phyloP scores from a whole-genome alignment of 1,140 invertebrate genomes.

The Zaprionus gabonicus region DNA sequence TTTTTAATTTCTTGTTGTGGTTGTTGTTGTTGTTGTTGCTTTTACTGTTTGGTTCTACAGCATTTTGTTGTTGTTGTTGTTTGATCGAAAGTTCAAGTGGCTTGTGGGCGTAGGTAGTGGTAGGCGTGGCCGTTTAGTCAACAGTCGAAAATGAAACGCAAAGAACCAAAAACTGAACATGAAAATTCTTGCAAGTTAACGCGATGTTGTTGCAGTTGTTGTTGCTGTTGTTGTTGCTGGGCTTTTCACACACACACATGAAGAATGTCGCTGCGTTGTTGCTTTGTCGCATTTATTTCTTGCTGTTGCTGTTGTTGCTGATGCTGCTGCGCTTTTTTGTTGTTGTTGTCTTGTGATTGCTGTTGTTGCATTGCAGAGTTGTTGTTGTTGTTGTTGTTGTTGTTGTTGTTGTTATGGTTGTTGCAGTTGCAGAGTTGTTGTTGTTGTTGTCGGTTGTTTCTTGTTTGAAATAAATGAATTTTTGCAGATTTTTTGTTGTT shows the following conservation, averaged over 20 bases:
- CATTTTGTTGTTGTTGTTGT: conserved; percentile 12
- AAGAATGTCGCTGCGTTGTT: conserved; percentile 41
- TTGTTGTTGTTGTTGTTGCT: background rate
- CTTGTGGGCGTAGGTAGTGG: background rate
- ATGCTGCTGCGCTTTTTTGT: conserved; percentile 54
- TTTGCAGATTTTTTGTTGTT: conserved; percentile 46
- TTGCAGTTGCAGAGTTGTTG: conserved; percentile 26
- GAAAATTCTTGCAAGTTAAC: conserved; percentile 51
- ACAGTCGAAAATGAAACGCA: conserved; percentile 10
- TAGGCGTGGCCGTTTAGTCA: background rate
- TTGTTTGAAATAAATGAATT: conserved; percentile 30
- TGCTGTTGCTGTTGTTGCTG: conserved; percentile 42
- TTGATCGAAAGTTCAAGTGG: conserved; percentile 18
- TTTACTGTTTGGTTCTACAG: conserved; percentile 2
- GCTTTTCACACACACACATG: conserved; percentile 69
- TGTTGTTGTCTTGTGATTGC: conserved; percentile 37
- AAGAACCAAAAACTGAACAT: conserved; percentile 38
- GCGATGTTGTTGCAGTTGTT: conserved; percentile 39
- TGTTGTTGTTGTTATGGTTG: conserved; percentile 22
- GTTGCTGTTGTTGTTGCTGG: conserved; percentile 47
- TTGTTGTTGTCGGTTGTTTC: conserved; percentile 39
- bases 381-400: conserved; percentile 32
- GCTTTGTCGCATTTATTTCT: conserved; percentile 31
- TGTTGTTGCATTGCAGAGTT: conserved; percentile 38
- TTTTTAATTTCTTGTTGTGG: conserved; percentile 3